Evolutionary conservation across 2,797 vertebrate species (phyloP).

Genomic region (Danio choprae): DNA sequence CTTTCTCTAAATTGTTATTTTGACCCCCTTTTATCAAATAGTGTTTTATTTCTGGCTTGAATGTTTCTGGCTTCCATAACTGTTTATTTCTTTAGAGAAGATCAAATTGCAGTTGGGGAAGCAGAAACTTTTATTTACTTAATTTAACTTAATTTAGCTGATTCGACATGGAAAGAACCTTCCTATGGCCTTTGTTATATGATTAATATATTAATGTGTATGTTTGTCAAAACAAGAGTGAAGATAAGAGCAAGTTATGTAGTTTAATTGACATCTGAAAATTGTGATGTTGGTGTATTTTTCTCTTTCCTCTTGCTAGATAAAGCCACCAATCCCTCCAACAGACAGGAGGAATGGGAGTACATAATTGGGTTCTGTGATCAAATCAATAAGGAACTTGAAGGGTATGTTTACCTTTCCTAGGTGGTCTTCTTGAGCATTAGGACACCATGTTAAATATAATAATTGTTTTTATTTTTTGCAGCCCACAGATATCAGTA

Average conservation of each 20-base stretch:
- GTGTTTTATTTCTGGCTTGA: no score
- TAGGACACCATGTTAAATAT: not conserved
- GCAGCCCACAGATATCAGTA: slow-evolving; percentile 92
- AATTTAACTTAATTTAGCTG: no score
- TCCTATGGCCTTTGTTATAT: not conserved
- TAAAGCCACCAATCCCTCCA: slow-evolving; percentile 94
- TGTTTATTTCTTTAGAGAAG: no score
- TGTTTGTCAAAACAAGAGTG: not conserved
- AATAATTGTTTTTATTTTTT: slow-evolving; percentile 46
- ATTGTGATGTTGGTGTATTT: not conserved
- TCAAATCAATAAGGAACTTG: slow-evolving; percentile 94
- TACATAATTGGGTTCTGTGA: slow-evolving; percentile 96
- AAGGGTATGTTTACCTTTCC: slow-evolving; percentile 82
- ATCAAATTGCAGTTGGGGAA: no score
- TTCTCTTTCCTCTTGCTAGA: slow-evolving; percentile 72
- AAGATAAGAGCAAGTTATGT: not conserved
- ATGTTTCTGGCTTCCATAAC: no score
- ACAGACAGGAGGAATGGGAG: slow-evolving; percentile 95
- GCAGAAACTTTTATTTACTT: no score
- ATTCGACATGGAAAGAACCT: no score
- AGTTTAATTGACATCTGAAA: slow-evolving; percentile 18
- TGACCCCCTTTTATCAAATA: no score
- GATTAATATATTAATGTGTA: not conserved
- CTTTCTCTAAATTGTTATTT: no score
- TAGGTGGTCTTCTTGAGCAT: slow-evolving; percentile 29